Base-by-base conservation (phyloP, 2,888 invertebrate species). In the Mactromeris polynyma region DNA sequence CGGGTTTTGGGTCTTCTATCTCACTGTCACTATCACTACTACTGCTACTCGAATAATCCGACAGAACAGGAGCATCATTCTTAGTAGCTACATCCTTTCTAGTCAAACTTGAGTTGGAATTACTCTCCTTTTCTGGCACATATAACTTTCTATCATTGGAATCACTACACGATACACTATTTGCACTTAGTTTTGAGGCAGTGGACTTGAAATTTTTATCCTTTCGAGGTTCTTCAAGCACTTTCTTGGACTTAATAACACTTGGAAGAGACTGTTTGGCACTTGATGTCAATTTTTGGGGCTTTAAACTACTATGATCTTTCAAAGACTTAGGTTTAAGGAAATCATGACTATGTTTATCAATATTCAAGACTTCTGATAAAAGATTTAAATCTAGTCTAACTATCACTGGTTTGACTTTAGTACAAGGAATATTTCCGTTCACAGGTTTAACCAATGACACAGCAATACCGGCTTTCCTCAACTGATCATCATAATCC, bases 361-460 rank as follows among this genome's bases (percentile, higher is more conserved):
- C 86, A 51, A 90, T 77, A 69, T 78, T 64, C 54, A 89, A 17
- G 40, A 84, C 42, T 26, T 83, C 87, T 46, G 83, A 87, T 42
- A 93, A 82, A 31, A 92, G 85, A 81, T 87, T 87, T 31, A 93
- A 86, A 46, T 91, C 90, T 81, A 93, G 86, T 84, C 88, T 86
- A 38, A 93, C 93, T 58, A 91, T 84, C 77, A 93, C 90, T 80
- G 93, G 89, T 38, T 91, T 82, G 83, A 87, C 51, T 84, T 92
- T 90, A 31, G 82, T 9, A 87, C 85, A 90, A 33, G 87, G 82
- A 40, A 92, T 82, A 82, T 79, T 88, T 80, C 88, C 89, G 85
- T 86, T 86, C n/a, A 85, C 77, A 78, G 83, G 84, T 78, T 89
- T 90, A 36, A 82, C 85, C 40, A 88, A 80, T 21, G 84, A 81